Percentiles rank a stretch among this genome's conserved stretches.
These are phyloP conservation scores for Carduelis carduelis DNA, from an alignment of 2,797 vertebrate genomes.

Conservation along the genomic window DNA sequence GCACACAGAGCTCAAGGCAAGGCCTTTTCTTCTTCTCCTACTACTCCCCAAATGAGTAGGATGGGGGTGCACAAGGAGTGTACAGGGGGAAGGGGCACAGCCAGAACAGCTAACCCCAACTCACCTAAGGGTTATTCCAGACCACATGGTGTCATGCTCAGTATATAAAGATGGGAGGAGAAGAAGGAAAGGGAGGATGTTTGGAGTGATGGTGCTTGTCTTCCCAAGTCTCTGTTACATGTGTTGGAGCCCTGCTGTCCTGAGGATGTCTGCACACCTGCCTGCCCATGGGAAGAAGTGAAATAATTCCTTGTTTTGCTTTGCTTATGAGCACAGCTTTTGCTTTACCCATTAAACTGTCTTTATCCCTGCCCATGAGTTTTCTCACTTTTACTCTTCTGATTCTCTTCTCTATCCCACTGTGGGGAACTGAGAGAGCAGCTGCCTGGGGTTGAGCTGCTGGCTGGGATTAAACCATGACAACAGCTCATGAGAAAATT, in stretches of 20 bases:
- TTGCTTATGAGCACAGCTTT: neutral
- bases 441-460: neutral
- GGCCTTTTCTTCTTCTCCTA: neutral
- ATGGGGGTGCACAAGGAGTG: neutral
- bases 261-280: neutral
- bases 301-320: neutral
- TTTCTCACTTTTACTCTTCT: neutral
- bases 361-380: neutral
- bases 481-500: neutral
- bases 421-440: rapidly evolving
- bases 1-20: neutral
- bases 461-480: neutral
- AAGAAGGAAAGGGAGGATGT: neutral
- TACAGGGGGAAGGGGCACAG: neutral
- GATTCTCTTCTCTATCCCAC: neutral
- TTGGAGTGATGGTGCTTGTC: rapidly evolving
- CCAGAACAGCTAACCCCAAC: neutral
- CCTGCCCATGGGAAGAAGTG: neutral
- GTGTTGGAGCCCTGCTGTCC: neutral
- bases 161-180: neutral
- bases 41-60: neutral
- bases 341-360: neutral
- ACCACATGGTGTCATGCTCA: neutral
- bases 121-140: neutral
- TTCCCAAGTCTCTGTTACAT: neutral